phyloP scores from a whole-genome alignment of 2,113 vertebrate genomes.

The Ammodytes marinus region DNA sequence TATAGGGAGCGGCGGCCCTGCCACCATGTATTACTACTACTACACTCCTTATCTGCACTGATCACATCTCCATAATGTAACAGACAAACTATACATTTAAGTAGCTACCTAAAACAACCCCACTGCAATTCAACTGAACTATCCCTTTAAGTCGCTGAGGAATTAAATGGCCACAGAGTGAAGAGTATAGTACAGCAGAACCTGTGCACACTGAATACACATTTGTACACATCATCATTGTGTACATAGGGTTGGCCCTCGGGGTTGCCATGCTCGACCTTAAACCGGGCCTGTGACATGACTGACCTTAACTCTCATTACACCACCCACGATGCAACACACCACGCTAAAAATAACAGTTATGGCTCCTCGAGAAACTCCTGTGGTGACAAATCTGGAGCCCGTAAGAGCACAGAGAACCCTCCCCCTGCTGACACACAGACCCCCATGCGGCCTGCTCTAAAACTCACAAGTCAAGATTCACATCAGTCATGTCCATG shows the following conservation, averaged over 20 bases:
- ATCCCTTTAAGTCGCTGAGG: conserved; percentile 1
- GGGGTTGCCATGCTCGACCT: background rate
- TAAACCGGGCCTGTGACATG: background rate
- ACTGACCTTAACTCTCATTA: conserved; percentile 1
- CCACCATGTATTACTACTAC: too few relatives aligned
- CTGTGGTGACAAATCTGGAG: conserved; percentile 23
- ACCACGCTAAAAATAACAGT: conserved; percentile 16
- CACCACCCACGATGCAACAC: background rate
- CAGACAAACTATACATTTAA: too few relatives aligned
- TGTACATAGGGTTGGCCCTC: background rate
- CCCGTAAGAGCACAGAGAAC: background rate
- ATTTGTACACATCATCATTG: background rate
- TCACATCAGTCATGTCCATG: background rate
- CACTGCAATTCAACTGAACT: too few relatives aligned
- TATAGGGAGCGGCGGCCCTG: too few relatives aligned
- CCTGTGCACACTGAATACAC: background rate
- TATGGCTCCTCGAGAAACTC: background rate
- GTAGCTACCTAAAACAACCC: too few relatives aligned
- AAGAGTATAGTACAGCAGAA: conserved; percentile 9
- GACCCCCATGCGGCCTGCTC: background rate
- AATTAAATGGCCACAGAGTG: conserved; percentile 4
- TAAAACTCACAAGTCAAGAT: background rate
- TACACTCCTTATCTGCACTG: too few relatives aligned
- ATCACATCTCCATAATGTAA: too few relatives aligned
- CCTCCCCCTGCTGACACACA: background rate